phyloP scores from a whole-genome alignment of 2,888 invertebrate genomes.

The Caenorhabditis sp. region DNA sequence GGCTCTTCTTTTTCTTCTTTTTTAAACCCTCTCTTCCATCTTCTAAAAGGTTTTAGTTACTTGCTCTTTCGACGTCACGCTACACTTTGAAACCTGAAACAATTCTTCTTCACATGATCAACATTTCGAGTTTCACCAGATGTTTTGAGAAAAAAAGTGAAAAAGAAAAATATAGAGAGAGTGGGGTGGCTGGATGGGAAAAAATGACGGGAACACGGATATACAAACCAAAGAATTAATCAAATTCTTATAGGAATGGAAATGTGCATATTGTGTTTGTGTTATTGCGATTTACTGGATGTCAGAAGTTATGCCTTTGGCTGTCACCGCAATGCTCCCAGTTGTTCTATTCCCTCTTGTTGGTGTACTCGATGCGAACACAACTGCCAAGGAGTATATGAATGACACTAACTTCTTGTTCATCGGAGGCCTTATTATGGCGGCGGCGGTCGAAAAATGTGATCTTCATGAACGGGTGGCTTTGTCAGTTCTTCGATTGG shows the following conservation, averaged over 20 bases:
- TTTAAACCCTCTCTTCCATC: too few species aligned
- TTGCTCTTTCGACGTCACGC: slow-evolving; percentile 4
- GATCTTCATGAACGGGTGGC: slow-evolving; percentile 66
- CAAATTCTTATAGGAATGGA: slow-evolving; percentile 56
- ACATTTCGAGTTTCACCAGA: not conserved
- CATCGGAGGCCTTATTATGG: slow-evolving; percentile 70
- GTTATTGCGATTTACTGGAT: slow-evolving; percentile 69
- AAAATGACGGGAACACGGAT: not conserved
- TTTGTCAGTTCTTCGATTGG: slow-evolving; percentile 52
- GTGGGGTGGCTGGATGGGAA: slow-evolving; percentile 7
- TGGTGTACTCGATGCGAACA: slow-evolving; percentile 62
- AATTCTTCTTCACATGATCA: not conserved
- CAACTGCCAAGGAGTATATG: slow-evolving; percentile 64
- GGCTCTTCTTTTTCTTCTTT: not conserved
- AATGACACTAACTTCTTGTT: slow-evolving; percentile 70
- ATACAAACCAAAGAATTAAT: not conserved
- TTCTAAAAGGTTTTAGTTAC: too few species aligned
- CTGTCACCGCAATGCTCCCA: slow-evolving; percentile 63
- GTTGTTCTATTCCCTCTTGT: slow-evolving; percentile 66
- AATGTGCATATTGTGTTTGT: slow-evolving; percentile 64
- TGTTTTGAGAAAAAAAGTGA: slow-evolving; percentile 9
- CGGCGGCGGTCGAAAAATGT: slow-evolving; percentile 70
- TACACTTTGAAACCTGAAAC: not conserved
- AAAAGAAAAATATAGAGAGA: slow-evolving; percentile 1
- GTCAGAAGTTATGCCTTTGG: slow-evolving; percentile 63